These are phyloP conservation scores for Platalea minor DNA, from an alignment of 2,797 vertebrate genomes.

Conservation along the genomic window DNA sequence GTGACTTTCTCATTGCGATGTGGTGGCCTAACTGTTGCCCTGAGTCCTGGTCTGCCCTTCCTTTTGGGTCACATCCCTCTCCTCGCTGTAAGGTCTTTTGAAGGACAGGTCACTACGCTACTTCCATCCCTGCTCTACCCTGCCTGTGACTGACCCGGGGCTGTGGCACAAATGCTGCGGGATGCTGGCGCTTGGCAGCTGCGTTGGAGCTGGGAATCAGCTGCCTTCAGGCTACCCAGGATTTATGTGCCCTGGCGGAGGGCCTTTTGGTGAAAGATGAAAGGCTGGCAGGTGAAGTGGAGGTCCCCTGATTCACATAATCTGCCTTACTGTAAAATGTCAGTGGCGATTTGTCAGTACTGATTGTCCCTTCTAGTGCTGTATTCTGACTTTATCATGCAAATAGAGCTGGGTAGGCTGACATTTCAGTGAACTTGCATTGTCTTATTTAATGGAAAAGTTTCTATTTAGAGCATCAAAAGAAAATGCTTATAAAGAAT, in stretches of 20 bases:
- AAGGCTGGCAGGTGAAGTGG: not conserved
- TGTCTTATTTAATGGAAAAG: not conserved
- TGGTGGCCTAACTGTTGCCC: not conserved
- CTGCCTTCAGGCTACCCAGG: not conserved
- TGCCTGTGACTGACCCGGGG: not conserved
- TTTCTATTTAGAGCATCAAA: conserved; percentile 19
- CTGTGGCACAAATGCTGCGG: not conserved
- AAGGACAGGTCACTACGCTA: not conserved
- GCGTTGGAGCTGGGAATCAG: not conserved
- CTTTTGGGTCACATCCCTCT: not conserved
- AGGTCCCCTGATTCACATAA: not conserved
- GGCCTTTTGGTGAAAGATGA: not conserved
- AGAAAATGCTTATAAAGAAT: not conserved
- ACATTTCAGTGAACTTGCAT: not conserved
- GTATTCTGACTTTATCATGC: not conserved
- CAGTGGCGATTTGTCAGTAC: not conserved
- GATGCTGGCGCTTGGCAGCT: fast-evolving
- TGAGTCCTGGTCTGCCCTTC: not conserved
- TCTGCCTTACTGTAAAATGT: not conserved
- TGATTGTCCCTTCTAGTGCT: not conserved
- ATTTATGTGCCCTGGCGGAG: not conserved
- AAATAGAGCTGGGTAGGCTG: not conserved
- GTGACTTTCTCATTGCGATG: not conserved
- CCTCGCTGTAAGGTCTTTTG: not conserved
- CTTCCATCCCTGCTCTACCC: not conserved